Percentiles rank a stretch among this genome's conserved stretches.
These are phyloP conservation scores for Laterallus jamaicensis DNA, from an alignment of 2,113 vertebrate species.

Conservation along the genomic window DNA sequence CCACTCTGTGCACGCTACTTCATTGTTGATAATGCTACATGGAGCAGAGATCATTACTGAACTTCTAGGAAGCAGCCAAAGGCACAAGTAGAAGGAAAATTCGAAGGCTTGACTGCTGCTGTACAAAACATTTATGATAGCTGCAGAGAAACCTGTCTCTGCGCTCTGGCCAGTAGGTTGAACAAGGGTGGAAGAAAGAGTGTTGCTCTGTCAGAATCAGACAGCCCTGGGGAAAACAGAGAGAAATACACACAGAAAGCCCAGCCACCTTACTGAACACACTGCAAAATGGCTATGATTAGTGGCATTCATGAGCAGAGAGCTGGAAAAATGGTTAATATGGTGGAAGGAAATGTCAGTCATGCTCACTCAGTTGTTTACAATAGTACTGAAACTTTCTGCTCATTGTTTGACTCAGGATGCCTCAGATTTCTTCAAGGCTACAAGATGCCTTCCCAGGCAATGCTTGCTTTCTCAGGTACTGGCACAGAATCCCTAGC, in stretches of 20 bases:
- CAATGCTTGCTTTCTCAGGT: background rate
- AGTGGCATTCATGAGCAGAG: background rate
- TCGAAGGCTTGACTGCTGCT: background rate
- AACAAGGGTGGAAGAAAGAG: accelerated
- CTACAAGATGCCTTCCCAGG: background rate
- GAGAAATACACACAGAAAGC: background rate
- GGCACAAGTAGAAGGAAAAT: background rate
- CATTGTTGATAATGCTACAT: background rate
- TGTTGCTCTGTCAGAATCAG: background rate
- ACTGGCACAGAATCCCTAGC: background rate
- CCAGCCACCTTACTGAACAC: background rate
- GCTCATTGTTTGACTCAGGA: background rate
- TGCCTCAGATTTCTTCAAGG: background rate
- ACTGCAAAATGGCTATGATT: background rate
- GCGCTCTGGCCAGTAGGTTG: accelerated
- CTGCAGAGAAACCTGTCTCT: background rate
- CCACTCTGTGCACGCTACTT: accelerated
- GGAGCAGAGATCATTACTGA: background rate
- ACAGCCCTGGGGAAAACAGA: background rate
- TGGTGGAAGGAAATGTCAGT: background rate
- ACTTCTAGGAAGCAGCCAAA: background rate
- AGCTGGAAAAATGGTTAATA: background rate
- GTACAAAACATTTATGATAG: background rate
- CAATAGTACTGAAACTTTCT: background rate
- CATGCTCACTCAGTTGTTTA: background rate